These are phyloP conservation scores for Adelognathus sp. DNA, from an alignment of 2,888 invertebrate genomes.

Conservation along the genomic window DNA sequence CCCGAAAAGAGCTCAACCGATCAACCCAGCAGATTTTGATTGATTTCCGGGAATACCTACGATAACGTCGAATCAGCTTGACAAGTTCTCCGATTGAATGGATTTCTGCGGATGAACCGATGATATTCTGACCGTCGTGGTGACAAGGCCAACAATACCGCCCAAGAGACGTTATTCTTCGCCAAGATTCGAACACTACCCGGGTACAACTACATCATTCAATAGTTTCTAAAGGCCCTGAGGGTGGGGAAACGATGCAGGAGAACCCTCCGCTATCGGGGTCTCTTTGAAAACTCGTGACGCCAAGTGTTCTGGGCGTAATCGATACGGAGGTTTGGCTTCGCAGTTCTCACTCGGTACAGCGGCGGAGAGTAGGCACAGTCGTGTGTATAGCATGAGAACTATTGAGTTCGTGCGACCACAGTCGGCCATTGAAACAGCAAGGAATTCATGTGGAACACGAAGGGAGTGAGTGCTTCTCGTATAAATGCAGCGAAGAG, in stretches of 20 bases:
- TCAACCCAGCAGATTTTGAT: not conserved
- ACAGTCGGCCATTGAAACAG: constrained; percentile 39
- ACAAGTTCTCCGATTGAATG: not conserved
- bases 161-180: not conserved
- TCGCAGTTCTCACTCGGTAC: not conserved
- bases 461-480: constrained; percentile 1
- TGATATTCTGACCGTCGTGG: not conserved
- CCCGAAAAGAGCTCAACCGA: not conserved
- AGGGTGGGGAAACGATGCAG: not conserved
- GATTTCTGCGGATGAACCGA: not conserved
- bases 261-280: constrained; percentile 25
- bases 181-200: not conserved
- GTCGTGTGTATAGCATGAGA: constrained; percentile 1
- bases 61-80: not conserved
- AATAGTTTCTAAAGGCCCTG: not conserved
- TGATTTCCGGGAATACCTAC: not conserved
- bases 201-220: not conserved
- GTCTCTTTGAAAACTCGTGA: constrained; percentile 44
- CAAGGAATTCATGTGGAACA: constrained; percentile 36
- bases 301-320: constrained; percentile 36
- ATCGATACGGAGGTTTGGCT: constrained; percentile 26
- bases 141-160: not conserved
- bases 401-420: constrained; percentile 28
- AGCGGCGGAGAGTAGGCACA: too few species aligned
- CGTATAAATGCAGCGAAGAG: constrained; percentile 22